Conservation (phyloP, 2,888 invertebrate genomes). For the Thysanoteuthis rhombus region DNA sequence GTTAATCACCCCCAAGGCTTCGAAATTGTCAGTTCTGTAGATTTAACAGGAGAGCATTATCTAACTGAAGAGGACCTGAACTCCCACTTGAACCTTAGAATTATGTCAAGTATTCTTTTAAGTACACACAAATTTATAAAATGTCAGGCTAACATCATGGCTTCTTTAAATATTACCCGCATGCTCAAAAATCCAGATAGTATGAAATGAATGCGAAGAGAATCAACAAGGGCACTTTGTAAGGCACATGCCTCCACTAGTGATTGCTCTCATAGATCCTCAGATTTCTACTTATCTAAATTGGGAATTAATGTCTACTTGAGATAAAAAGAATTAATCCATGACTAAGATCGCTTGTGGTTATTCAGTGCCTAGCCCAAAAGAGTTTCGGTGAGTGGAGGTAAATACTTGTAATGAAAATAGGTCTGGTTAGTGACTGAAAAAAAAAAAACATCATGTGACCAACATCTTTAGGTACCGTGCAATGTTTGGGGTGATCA, state of each 20-base stretch:
- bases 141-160: background rate
- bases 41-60: background rate
- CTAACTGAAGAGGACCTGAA: background rate
- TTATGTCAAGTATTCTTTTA: background rate
- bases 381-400: too few relatives aligned
- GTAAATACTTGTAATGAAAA: too few relatives aligned
- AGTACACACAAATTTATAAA: background rate
- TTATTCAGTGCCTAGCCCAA: too few relatives aligned
- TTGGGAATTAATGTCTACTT: background rate
- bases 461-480: too few relatives aligned
- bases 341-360: too few relatives aligned
- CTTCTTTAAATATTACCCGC: background rate
- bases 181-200: background rate
- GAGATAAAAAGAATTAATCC: background rate
- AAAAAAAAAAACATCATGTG: too few relatives aligned
- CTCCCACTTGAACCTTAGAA: background rate
- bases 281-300: background rate
- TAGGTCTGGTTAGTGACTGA: too few relatives aligned
- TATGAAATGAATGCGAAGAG: background rate
- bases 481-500: too few relatives aligned
- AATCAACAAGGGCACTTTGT: background rate
- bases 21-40: background rate
- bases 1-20: background rate
- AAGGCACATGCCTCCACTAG: background rate
- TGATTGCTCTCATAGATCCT: background rate